Conservation (phyloP, 2,113 vertebrate species). For the Notothenia rossii region DNA sequence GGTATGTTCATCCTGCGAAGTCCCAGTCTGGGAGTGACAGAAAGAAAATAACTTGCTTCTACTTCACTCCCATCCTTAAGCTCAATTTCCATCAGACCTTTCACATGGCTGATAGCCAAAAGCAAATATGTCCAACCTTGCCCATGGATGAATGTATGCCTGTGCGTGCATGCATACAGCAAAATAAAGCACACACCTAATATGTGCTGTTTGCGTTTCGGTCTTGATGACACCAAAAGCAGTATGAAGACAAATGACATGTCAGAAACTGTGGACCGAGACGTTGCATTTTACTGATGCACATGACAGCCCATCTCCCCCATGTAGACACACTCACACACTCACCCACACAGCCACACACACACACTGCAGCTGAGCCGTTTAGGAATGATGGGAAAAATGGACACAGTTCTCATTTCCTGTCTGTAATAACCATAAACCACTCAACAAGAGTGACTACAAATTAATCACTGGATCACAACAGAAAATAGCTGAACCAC, state of each 20-base stretch:
- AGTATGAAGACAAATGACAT: conserved; percentile 80
- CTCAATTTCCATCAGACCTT: conserved; percentile 49
- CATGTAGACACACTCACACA: conserved; percentile 3
- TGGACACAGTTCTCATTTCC: conserved; percentile 56
- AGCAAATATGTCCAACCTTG: conserved; percentile 27
- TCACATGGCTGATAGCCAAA: conserved; percentile 10
- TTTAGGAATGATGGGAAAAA: background rate
- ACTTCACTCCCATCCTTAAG: conserved; percentile 28
- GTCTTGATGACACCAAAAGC: conserved; percentile 65
- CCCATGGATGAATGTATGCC: background rate
- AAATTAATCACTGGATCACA: conserved; percentile 69
- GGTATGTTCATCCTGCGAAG: conserved; percentile 39
- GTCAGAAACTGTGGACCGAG: conserved; percentile 73
- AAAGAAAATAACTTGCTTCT: conserved; percentile 28
- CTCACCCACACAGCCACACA: background rate
- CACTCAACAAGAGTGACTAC: conserved; percentile 63
- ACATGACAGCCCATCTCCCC: conserved; percentile 62
- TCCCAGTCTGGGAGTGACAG: conserved; percentile 37
- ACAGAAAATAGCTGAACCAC: conserved; percentile 54
- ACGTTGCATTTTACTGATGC: conserved; percentile 75
- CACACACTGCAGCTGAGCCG: conserved; percentile 18
- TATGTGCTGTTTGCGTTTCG: conserved; percentile 45
- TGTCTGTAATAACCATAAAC: conserved; percentile 66
- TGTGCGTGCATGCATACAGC: background rate
- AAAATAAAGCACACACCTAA: conserved; percentile 22